Percentiles rank a stretch among this genome's conserved stretches.
These are phyloP conservation scores for Parapristionchus giblindavisi DNA, from an alignment of 2,888 invertebrate genomes.

Conservation along the genomic window DNA sequence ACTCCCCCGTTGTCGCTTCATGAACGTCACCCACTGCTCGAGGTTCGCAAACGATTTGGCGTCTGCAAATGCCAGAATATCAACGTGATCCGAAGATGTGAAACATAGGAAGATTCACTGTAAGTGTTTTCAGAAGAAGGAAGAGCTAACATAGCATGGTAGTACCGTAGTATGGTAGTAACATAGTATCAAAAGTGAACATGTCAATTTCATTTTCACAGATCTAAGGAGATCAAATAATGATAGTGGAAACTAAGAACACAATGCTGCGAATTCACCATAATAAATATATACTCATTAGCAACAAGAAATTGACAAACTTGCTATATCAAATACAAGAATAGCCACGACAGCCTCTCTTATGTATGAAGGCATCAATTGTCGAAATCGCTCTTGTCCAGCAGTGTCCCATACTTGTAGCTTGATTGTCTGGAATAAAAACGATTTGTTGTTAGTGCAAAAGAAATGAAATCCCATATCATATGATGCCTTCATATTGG, in stretches of 20 bases:
- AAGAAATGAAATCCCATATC: neutral
- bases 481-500: too few species aligned
- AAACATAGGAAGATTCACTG: too few species aligned
- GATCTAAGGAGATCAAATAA: too few species aligned
- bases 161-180: too few species aligned
- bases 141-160: too few species aligned
- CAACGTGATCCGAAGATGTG: neutral
- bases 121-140: too few species aligned
- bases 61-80: neutral
- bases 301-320: neutral
- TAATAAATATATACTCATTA: neutral
- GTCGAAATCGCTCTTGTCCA: constrained; percentile 56
- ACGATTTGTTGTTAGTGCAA: neutral
- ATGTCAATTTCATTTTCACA: too few species aligned
- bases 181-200: too few species aligned
- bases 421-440: constrained; percentile 45
- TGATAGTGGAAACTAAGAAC: neutral
- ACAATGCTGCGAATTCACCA: neutral
- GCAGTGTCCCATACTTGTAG: constrained; percentile 57
- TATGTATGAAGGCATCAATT: constrained; percentile 52
- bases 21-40: constrained; percentile 22
- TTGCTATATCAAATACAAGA: constrained; percentile 43
- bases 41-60: constrained; percentile 19
- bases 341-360: constrained; percentile 51
- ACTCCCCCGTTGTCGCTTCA: constrained; percentile 9